Conservation (phyloP, 2,113 vertebrate species). For the Vimba vimba region DNA sequence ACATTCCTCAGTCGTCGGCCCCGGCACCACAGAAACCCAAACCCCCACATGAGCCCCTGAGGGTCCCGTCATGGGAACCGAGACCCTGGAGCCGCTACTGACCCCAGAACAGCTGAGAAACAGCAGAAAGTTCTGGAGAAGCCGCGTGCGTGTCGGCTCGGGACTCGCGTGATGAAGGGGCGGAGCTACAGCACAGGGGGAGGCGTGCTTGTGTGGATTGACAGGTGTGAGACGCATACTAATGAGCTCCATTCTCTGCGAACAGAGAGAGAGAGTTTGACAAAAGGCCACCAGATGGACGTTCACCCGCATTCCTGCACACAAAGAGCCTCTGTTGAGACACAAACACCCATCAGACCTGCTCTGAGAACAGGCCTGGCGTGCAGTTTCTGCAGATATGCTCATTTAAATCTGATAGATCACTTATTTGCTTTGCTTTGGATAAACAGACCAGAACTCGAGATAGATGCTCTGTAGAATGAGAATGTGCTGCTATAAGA, state of each 20-base stretch:
- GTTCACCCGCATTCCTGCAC: constrained; percentile 74
- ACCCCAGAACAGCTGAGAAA: constrained; percentile 2
- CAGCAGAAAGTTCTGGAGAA: not conserved
- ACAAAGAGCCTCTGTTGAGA: constrained; percentile 79
- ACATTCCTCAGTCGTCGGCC: constrained; percentile 76
- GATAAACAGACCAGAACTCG: not conserved
- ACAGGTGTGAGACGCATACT: constrained; percentile 75
- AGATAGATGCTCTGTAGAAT: not conserved
- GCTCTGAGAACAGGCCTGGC: not conserved
- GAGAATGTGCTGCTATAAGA: too few relatives aligned
- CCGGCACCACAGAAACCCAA: constrained; percentile 75
- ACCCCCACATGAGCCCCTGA: constrained; percentile 30
- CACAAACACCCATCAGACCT: not conserved
- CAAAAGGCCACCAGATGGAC: constrained; percentile 77
- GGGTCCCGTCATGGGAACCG: not conserved
- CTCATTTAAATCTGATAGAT: not conserved
- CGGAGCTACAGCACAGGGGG: constrained; percentile 50
- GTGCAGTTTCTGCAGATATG: not conserved
- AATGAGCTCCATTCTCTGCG: constrained; percentile 66
- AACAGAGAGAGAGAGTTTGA: constrained; percentile 67
- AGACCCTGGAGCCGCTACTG: too few relatives aligned
- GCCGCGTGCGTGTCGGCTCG: constrained; percentile 46
- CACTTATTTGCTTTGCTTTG: not conserved
- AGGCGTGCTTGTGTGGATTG: constrained; percentile 22
- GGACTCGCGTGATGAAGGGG: constrained; percentile 64